phyloP scores from a whole-genome alignment of 1,140 invertebrate genomes.

The Megathymus violae region DNA sequence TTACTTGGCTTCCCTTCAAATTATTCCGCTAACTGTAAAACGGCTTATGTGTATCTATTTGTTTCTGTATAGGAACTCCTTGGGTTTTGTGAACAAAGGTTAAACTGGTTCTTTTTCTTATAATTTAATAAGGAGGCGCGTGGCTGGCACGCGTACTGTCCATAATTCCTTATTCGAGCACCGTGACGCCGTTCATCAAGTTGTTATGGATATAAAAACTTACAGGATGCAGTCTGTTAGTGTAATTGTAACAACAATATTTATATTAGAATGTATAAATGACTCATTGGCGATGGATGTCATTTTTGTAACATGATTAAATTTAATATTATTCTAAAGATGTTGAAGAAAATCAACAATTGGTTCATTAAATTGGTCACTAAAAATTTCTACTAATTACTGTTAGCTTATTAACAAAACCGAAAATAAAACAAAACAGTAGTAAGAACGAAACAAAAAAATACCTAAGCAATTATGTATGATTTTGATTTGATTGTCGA shows the following conservation, averaged over 20 bases:
- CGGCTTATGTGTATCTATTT: constrained; percentile 9
- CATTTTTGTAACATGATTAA: too few relatives aligned
- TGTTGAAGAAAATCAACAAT: too few relatives aligned
- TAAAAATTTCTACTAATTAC: too few relatives aligned
- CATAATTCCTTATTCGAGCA: constrained; percentile 43
- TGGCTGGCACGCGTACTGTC: constrained; percentile 57
- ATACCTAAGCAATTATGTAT: too few relatives aligned
- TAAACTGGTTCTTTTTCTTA: constrained; percentile 65
- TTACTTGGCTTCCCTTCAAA: constrained; percentile 41
- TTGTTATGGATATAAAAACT: constrained; percentile 51
- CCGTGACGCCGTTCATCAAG: constrained; percentile 59
- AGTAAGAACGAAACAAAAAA: too few relatives aligned
- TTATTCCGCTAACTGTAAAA: too few relatives aligned
- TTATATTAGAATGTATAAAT: constrained; percentile 28
- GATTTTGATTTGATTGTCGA: too few relatives aligned
- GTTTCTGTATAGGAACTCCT: neutral
- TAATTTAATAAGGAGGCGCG: constrained; percentile 73
- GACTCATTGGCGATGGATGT: neutral
- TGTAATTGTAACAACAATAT: constrained; percentile 39
- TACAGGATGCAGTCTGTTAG: constrained; percentile 40
- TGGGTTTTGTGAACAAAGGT: constrained; percentile 10
- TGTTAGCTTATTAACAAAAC: too few relatives aligned
- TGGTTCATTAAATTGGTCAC: too few relatives aligned
- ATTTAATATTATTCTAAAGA: too few relatives aligned
- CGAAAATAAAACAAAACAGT: too few relatives aligned